phyloP scores from a whole-genome alignment of 2,797 vertebrate species.

The Coilia nasus region DNA sequence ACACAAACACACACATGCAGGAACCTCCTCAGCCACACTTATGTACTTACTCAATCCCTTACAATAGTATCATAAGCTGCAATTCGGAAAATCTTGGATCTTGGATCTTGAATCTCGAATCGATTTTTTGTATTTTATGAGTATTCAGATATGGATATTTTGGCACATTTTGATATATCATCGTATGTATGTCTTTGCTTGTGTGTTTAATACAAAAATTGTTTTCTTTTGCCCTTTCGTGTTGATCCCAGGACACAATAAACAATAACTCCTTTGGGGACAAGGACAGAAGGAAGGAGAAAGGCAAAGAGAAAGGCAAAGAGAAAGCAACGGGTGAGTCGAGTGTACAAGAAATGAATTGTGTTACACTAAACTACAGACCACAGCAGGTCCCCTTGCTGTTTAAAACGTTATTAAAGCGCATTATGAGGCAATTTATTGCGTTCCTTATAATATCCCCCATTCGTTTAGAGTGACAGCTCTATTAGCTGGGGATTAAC shows the following conservation, averaged over 20 bases:
- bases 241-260: slow-evolving; percentile 85
- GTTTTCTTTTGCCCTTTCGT: not conserved
- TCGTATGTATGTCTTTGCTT: not conserved
- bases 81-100: too few relatives aligned
- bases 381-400: not conserved
- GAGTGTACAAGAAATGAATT: not conserved
- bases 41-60: too few relatives aligned
- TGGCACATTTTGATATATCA: not conserved
- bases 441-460: not conserved
- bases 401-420: slow-evolving; percentile 9
- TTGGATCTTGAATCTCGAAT: too few relatives aligned
- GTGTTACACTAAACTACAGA: not conserved
- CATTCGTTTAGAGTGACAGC: not conserved
- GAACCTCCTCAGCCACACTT: too few relatives aligned
- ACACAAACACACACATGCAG: too few relatives aligned
- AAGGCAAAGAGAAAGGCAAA: slow-evolving; percentile 79
- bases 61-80: too few relatives aligned
- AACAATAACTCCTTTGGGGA: slow-evolving; percentile 98
- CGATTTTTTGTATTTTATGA: not conserved
- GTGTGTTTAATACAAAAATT: not conserved
- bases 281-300: slow-evolving; percentile 96
- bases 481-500: slow-evolving; percentile 11
- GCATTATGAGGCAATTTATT: not conserved
- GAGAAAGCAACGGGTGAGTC: slow-evolving; percentile 91
- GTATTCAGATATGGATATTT: not conserved